phyloP scores from a whole-genome alignment of 1,140 invertebrate species.

The Metaphire vulgaris region DNA sequence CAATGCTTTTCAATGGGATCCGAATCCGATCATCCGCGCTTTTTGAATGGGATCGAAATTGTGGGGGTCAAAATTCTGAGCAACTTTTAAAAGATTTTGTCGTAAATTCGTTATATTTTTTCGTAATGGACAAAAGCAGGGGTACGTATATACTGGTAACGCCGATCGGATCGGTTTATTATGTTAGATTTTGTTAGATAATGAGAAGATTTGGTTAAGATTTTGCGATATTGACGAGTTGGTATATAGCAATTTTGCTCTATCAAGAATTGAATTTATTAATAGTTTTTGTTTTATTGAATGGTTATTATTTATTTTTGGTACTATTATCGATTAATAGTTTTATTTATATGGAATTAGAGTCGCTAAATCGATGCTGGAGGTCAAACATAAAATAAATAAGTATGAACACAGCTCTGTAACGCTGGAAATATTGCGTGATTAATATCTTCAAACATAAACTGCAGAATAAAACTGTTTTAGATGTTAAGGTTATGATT shows the following conservation, averaged over 20 bases:
- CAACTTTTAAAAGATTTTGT: background rate
- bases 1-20: background rate
- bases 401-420: background rate
- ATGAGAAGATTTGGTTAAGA: background rate
- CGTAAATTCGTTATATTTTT: background rate
- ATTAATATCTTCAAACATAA: background rate
- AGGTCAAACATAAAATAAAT: no score
- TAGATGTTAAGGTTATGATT: background rate
- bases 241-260: background rate
- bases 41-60: background rate
- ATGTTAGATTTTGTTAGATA: background rate
- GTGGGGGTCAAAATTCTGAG: background rate
- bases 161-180: background rate
- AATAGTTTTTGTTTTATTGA: background rate
- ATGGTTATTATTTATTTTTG: background rate
- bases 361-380: no score
- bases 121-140: background rate
- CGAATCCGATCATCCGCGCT: background rate
- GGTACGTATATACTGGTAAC: background rate
- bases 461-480: background rate
- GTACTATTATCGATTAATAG: background rate
- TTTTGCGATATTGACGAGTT: background rate
- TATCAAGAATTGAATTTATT: no score
- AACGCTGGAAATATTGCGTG: background rate
- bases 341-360: no score